Evolutionary conservation across 2,888 invertebrate species (phyloP).

Genomic region (Ichneumon xanthorius): DNA sequence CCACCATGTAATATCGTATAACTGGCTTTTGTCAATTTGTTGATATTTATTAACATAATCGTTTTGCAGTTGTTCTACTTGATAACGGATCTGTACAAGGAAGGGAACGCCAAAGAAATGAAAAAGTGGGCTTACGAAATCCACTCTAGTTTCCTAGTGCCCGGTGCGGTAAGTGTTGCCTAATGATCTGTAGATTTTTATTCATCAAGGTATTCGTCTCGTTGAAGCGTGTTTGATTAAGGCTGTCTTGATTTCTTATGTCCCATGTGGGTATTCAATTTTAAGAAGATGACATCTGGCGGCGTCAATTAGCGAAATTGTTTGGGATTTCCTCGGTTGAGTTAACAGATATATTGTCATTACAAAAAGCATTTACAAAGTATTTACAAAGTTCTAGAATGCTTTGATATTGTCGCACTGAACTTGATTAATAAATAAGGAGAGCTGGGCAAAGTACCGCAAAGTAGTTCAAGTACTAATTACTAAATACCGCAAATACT

Average conservation of each 20-base stretch:
- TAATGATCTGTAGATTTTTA: background rate
- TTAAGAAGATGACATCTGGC: too few relatives aligned
- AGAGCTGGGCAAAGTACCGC: too few relatives aligned
- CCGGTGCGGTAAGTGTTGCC: conserved; percentile 90
- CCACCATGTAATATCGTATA: background rate
- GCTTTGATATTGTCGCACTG: too few relatives aligned
- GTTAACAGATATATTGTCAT: too few relatives aligned
- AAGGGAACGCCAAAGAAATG: conserved; percentile 95
- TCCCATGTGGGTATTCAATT: background rate
- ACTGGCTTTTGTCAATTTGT: background rate
- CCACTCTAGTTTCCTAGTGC: conserved; percentile 97
- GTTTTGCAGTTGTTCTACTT: conserved; percentile 91
- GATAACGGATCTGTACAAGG: conserved; percentile 95
- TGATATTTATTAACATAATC: conserved; percentile 40
- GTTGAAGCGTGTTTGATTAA: background rate
- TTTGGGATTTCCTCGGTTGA: too few relatives aligned
- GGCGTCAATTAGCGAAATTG: too few relatives aligned
- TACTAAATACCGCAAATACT: too few relatives aligned
- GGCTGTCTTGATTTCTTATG: background rate
- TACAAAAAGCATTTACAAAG: too few relatives aligned
- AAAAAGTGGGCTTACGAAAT: conserved; percentile 99
- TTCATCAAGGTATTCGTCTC: conserved; percentile 16
- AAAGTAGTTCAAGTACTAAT: too few relatives aligned
- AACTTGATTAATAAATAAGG: too few relatives aligned
- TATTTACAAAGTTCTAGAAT: too few relatives aligned